A percentile compares a stretch with the other conserved stretches of the same genome.
These are phyloP conservation scores for Drosophila seclusa DNA, from an alignment of 2,888 invertebrate genomes.

Conservation along the genomic window DNA sequence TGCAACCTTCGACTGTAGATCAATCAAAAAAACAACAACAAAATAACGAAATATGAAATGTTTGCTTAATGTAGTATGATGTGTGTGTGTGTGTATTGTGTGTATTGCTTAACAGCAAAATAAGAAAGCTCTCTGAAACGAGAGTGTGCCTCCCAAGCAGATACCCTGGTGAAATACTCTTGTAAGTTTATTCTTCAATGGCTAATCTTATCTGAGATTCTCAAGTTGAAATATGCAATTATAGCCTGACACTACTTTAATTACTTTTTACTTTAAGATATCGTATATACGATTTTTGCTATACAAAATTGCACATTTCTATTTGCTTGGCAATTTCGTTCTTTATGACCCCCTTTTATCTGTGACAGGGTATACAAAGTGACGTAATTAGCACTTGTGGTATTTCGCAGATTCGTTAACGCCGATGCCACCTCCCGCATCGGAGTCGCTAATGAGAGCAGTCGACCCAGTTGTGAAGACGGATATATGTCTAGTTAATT, in stretches of 20 bases:
- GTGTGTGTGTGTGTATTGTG: constrained; percentile 11
- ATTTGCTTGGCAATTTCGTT: neutral
- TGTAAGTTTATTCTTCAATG: neutral
- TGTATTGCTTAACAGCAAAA: constrained; percentile 24
- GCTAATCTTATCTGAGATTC: neutral
- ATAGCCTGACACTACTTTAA: neutral
- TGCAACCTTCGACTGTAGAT: constrained; percentile 78
- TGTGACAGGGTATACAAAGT: constrained; percentile 28
- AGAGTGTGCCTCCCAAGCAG: neutral
- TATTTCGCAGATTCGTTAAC: constrained; percentile 38
- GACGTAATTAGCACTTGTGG: constrained; percentile 66
- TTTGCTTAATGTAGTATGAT: constrained; percentile 8
- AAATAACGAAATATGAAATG: constrained; percentile 35
- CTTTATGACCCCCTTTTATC: neutral
- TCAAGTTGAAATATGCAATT: neutral
- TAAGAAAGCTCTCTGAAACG: constrained; percentile 2
- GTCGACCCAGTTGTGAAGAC: constrained; percentile 69
- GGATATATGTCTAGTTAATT: constrained; percentile 78
- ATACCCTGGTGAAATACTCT: constrained; percentile 8
- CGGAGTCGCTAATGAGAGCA: constrained; percentile 61
- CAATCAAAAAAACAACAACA: constrained; percentile 64
- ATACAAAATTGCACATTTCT: neutral
- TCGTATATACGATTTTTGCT: neutral
- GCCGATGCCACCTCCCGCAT: constrained; percentile 35
- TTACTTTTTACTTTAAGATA: neutral